Evolutionary conservation across 2,888 invertebrate genomes (phyloP).

Genomic region (Strigamia transsilvanica): DNA sequence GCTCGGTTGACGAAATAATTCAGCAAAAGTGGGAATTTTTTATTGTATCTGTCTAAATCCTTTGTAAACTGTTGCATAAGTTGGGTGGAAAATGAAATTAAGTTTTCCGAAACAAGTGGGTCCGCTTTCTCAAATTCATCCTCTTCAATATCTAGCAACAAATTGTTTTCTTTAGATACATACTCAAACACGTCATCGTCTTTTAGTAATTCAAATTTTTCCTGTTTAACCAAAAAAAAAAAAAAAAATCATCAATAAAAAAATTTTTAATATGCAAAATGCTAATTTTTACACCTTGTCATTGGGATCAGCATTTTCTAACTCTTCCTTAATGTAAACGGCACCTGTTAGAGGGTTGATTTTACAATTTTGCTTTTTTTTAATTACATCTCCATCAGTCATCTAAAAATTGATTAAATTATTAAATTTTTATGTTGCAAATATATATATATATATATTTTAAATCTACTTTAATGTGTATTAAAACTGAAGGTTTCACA

Average conservation of each 20-base stretch:
- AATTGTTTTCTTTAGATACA: not conserved
- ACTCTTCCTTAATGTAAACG: not conserved
- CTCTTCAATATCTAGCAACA: not conserved
- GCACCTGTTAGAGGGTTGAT: not conserved
- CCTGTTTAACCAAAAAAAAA: no score
- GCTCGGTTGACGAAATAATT: not conserved
- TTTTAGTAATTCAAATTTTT: no score
- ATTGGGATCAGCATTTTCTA: not conserved
- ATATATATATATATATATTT: not conserved
- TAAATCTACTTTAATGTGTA: conserved; percentile 8
- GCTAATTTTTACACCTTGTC: not conserved
- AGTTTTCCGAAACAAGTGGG: not conserved
- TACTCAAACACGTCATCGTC: no score
- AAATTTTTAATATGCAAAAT: not conserved
- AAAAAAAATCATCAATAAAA: no score
- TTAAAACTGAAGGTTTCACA: not conserved
- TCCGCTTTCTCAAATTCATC: not conserved
- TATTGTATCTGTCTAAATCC: conserved; percentile 3
- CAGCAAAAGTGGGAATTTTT: not conserved
- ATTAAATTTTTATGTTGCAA: no score
- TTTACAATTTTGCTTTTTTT: not conserved
- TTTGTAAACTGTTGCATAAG: not conserved
- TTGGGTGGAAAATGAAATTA: not conserved
- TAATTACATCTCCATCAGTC: not conserved
- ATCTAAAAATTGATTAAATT: not conserved